These are phyloP conservation scores for Setophaga kirtlandii DNA, from an alignment of 2,113 vertebrate species.

Conservation along the genomic window DNA sequence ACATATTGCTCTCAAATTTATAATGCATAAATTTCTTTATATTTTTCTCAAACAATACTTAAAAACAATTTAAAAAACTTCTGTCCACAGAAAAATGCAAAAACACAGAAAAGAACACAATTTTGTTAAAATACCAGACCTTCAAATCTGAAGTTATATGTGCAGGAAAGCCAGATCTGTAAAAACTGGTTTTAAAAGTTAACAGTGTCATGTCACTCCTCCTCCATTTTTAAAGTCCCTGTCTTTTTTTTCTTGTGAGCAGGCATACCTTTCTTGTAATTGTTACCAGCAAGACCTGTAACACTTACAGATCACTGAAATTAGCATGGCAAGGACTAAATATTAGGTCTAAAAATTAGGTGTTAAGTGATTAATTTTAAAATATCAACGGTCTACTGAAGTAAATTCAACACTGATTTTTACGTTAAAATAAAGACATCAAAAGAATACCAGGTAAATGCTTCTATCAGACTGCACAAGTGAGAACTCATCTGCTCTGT, in stretches of 20 bases:
- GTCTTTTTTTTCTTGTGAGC: not conserved
- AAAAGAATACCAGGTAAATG: not conserved
- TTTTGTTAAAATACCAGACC: not conserved
- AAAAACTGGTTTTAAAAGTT: not conserved
- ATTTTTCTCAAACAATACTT: not conserved
- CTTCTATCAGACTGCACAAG: not conserved
- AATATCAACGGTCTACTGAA: not conserved
- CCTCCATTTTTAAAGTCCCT: not conserved
- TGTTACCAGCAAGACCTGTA: not conserved
- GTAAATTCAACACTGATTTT: not conserved
- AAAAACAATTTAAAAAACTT: not conserved
- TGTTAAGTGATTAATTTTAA: not conserved
- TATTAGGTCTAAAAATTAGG: not conserved
- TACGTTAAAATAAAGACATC: not conserved
- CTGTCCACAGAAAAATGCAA: not conserved
- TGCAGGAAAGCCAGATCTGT: not conserved
- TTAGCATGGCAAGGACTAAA: not conserved
- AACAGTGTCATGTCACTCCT: not conserved
- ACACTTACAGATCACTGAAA: not conserved
- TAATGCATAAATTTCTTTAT: not conserved
- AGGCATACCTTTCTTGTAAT: not conserved
- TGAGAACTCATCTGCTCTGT: not conserved
- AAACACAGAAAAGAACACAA: not conserved
- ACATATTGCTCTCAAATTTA: not conserved
- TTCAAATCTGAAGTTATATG: not conserved